Evolutionary conservation across 2,797 vertebrate genomes (phyloP).

Genomic region (Enteromius radiatus): DNA sequence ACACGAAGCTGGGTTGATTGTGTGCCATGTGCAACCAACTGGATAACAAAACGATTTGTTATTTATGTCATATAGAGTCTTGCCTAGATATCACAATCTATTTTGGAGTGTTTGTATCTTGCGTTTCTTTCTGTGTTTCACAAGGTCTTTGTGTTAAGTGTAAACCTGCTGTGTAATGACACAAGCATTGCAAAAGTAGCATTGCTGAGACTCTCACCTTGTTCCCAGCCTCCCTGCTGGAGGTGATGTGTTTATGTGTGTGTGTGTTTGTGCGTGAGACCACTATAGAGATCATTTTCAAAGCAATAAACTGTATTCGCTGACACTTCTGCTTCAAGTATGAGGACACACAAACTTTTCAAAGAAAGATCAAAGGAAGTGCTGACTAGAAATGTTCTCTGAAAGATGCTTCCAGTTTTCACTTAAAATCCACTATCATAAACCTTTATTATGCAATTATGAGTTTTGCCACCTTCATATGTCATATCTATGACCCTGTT

Average conservation of each 20-base stretch:
- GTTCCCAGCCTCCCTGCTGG: constrained; percentile 49
- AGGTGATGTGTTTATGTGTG: constrained; percentile 40
- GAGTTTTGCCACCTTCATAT: constrained; percentile 18
- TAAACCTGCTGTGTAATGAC: constrained; percentile 60
- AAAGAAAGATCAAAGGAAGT: constrained; percentile 38
- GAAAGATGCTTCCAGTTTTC: background rate
- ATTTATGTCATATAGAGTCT: constrained; percentile 62
- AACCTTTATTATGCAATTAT: constrained; percentile 32
- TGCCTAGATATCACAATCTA: constrained; percentile 39
- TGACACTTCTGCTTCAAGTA: constrained; percentile 64
- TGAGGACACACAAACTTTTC: constrained; percentile 63
- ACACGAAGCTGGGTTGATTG: constrained; percentile 10
- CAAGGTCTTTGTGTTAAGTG: constrained; percentile 60
- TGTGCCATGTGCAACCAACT: constrained; percentile 54
- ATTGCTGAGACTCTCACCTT: constrained; percentile 69
- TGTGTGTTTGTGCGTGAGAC: constrained; percentile 18
- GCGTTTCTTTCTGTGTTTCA: constrained; percentile 56
- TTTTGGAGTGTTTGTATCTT: constrained; percentile 43
- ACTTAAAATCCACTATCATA: constrained; percentile 29
- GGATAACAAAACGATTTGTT: constrained; percentile 61
- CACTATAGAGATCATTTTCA: constrained; percentile 64
- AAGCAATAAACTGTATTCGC: constrained; percentile 63
- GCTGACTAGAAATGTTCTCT: constrained; percentile 39
- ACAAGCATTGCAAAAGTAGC: constrained; percentile 64
- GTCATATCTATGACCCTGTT: constrained; percentile 49